These are phyloP conservation scores for Aldrovandia affinis DNA, from an alignment of 2,797 vertebrate genomes.

Conservation along the genomic window DNA sequence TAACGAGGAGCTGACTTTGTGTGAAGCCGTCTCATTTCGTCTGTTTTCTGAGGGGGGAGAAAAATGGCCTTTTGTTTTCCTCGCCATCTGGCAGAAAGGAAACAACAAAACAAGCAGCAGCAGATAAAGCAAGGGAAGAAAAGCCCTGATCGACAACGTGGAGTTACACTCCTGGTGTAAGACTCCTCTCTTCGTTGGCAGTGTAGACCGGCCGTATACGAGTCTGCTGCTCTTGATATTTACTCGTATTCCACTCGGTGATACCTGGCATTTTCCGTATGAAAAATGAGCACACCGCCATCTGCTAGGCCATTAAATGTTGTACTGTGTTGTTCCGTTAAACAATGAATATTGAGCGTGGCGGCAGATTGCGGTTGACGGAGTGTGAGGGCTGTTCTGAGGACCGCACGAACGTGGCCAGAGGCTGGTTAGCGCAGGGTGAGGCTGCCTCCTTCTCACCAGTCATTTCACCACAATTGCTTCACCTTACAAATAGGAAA, in stretches of 20 bases:
- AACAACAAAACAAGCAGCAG: slow-evolving; percentile 27
- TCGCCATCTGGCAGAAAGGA: slow-evolving; percentile 44
- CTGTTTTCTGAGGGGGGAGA: slow-evolving; percentile 45
- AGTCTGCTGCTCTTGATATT: neutral
- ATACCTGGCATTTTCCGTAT: neutral
- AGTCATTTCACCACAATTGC: slow-evolving; percentile 67
- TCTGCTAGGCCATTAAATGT: neutral
- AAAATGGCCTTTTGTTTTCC: slow-evolving; percentile 42
- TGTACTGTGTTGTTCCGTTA: neutral
- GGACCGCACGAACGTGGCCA: slow-evolving; percentile 51
- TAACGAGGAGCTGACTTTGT: slow-evolving; percentile 26
- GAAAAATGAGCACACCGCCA: neutral
- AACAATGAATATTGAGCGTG: neutral
- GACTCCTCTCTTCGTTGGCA: neutral
- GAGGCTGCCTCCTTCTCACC: slow-evolving; percentile 47
- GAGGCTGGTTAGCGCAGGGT: slow-evolving; percentile 59
- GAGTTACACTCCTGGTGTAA: neutral
- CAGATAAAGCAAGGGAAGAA: neutral
- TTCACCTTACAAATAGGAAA: slow-evolving; percentile 45
- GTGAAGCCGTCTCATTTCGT: slow-evolving; percentile 36
- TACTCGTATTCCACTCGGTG: too few relatives aligned
- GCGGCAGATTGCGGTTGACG: neutral
- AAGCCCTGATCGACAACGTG: neutral
- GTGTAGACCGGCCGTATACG: neutral
- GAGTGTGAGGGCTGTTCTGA: slow-evolving; percentile 27